Base-by-base conservation (phyloP, 2,888 invertebrate species). In the Melitaea athalia region DNA sequence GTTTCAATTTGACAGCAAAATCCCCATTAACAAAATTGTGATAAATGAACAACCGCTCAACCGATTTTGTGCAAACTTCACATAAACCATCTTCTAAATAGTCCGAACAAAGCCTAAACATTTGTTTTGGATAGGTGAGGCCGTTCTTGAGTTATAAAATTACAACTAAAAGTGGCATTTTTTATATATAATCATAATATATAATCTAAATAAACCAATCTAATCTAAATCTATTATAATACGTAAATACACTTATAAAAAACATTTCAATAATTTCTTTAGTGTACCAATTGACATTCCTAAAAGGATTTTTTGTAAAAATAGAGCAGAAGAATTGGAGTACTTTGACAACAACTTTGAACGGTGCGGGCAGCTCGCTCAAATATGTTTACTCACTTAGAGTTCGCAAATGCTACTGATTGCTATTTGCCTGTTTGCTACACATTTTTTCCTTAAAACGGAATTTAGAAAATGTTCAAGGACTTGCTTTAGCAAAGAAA, bases 301-400 rank as follows among this genome's bases (percentile, higher is more conserved):
- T 68, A 68, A 64, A 64, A 60, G 60, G 47, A 60, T 52, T 68
- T 67, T 78, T 80, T 79, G 85, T 61, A 85, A 84, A 85, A 84
- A 84, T 82, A 83, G 79, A 81, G 75, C 75, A 73, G 75, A 79
- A 80, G 84, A 83, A 83, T 85, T 78, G 79, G 78, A 83, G 78
- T 76, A 82, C 86, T 86, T 85, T 85, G 86, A 85, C 31, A 47
- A 60, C 47, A 60, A 60, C 47, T 60, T 31, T 31, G 47, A 47
- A 47, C 60, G 65, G 65, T 52, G 77, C 75, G 59, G 45, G 47
- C 52, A n/a, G 52, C 57, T 57, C 57, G 57, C 60, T 60, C 60
- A 47, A 57, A 67, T 47, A 61, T 67, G 55, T 67, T 67, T 55
- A 42, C 61, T 57, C 33, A 55, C 17, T 55, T 60, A 47, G 60